Conservation (phyloP, 37 sponge, comb jelly and placozoan species). For the Petrosia ficiformis region DNA sequence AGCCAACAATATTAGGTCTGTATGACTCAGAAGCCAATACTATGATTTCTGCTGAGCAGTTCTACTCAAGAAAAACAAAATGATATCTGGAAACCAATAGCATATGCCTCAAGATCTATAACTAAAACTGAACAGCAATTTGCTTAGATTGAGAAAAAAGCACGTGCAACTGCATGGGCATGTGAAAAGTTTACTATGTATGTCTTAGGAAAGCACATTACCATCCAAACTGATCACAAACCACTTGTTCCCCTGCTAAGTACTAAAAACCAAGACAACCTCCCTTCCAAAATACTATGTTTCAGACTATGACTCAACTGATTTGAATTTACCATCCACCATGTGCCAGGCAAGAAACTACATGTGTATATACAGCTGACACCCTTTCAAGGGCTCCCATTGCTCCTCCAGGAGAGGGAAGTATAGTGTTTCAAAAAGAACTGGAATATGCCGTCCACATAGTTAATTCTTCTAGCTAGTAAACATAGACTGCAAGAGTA, state of each 20-base stretch:
- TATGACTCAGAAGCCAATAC: constrained; percentile 23
- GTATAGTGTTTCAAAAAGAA: too few relatives aligned
- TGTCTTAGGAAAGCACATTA: constrained; percentile 15
- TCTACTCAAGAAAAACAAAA: constrained; percentile 10
- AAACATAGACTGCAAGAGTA: too few relatives aligned
- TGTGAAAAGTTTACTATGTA: constrained; percentile 29
- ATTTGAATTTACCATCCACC: background rate
- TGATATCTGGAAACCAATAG: constrained; percentile 29
- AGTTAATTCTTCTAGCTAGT: too few relatives aligned
- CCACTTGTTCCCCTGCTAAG: constrained; percentile 38
- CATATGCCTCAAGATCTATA: constrained; percentile 46
- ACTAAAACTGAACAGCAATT: constrained; percentile 31
- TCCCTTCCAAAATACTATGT: constrained; percentile 27
- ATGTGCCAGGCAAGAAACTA: constrained; percentile 41
- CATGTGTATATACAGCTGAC: constrained; percentile 42
- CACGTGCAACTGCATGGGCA: constrained; percentile 32
- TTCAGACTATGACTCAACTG: constrained; percentile 12
- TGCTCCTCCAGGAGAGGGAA: too few relatives aligned
- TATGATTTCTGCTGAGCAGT: constrained; percentile 19
- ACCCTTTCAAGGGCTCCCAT: constrained; percentile 26
- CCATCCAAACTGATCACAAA: constrained; percentile 41
- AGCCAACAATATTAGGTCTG: constrained; percentile 21
- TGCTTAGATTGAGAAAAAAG: constrained; percentile 58
- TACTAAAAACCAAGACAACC: constrained; percentile 10
- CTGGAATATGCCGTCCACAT: too few relatives aligned